Conservation (phyloP, 2,888 invertebrate genomes). For the Dolichopus griseipennis region DNA sequence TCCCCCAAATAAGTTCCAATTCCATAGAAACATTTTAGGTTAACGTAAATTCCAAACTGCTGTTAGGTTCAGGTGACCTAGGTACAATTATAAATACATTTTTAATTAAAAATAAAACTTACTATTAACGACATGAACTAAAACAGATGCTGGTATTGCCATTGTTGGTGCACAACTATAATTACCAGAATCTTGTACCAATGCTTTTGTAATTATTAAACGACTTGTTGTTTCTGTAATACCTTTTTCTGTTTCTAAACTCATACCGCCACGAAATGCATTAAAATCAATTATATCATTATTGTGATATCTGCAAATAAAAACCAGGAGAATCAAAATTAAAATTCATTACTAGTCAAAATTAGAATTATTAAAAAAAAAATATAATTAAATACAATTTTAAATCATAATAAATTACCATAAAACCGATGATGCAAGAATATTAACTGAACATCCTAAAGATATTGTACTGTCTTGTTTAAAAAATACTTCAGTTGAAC, state of each 20-base stretch:
- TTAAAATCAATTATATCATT: slow-evolving; percentile 72
- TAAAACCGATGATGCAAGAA: slow-evolving; percentile 67
- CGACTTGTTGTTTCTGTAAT: slow-evolving; percentile 76
- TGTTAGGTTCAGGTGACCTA: background rate
- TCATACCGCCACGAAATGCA: slow-evolving; percentile 77
- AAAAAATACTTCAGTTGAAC: slow-evolving; percentile 78
- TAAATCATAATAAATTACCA: slow-evolving; percentile 44
- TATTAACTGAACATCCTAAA: slow-evolving; percentile 77
- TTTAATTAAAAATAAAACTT: slow-evolving; percentile 29
- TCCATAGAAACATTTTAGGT: too few relatives aligned
- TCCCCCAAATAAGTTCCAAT: too few relatives aligned
- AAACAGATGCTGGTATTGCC: slow-evolving; percentile 71
- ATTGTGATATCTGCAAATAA: slow-evolving; percentile 61
- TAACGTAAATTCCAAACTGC: background rate
- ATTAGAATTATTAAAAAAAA: background rate
- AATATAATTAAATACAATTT: background rate
- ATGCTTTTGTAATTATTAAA: slow-evolving; percentile 76
- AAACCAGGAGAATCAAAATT: background rate
- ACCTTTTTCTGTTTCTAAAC: slow-evolving; percentile 82
- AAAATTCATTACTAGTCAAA: too few relatives aligned
- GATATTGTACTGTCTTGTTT: slow-evolving; percentile 87
- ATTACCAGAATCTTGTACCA: slow-evolving; percentile 77
- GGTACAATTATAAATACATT: too few relatives aligned
- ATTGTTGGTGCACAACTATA: slow-evolving; percentile 83
- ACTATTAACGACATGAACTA: slow-evolving; percentile 81